phyloP scores from a whole-genome alignment of 2,888 invertebrate genomes.

The Itoplectis maculator region DNA sequence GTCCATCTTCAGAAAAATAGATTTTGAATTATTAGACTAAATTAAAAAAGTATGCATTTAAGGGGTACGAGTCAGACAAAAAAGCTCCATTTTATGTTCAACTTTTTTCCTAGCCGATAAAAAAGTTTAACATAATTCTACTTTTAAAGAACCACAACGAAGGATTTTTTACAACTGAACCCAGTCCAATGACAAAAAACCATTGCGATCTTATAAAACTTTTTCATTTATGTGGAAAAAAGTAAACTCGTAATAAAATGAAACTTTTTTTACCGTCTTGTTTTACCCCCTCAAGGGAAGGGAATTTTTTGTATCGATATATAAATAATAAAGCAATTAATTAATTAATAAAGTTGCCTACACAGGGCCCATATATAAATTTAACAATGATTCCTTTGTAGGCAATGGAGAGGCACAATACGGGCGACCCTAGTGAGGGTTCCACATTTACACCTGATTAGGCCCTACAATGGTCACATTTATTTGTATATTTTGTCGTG shows the following conservation, averaged over 20 bases:
- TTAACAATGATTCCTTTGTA: neutral
- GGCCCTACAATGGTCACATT: neutral
- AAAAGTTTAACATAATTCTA: too few species aligned
- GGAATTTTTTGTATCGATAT: too few species aligned
- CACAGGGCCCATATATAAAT: neutral
- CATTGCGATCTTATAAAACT: too few species aligned
- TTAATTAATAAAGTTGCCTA: neutral
- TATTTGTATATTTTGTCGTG: neutral
- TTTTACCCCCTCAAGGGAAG: too few species aligned
- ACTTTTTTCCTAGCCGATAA: too few species aligned
- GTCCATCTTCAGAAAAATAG: neutral
- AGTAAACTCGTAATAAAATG: neutral
- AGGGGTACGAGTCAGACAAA: too few species aligned
- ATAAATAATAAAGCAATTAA: too few species aligned
- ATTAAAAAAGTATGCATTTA: neutral
- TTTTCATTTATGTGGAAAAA: neutral
- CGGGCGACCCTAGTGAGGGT: neutral
- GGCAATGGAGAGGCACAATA: neutral
- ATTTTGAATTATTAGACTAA: neutral
- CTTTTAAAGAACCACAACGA: too few species aligned
- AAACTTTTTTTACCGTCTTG: too few species aligned
- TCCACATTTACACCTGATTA: slow-evolving; percentile 11
- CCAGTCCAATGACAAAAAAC: too few species aligned
- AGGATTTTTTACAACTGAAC: too few species aligned
- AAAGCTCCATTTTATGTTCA: too few species aligned